Conservation (phyloP, 2,797 vertebrate genomes). For the Spinibarbus caldwelli region DNA sequence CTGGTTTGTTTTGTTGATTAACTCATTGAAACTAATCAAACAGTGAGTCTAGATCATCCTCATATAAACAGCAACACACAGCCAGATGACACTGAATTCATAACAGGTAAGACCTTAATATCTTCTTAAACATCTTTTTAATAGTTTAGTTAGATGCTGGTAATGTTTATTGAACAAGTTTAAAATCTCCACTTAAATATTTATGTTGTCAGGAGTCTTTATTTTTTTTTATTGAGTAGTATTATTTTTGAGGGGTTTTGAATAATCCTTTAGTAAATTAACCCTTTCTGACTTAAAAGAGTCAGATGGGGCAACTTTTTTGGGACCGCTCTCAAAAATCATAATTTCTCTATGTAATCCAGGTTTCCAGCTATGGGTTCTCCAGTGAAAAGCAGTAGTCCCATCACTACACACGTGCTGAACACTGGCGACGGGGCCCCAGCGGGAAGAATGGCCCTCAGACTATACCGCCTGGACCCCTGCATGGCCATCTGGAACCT, state of each 20-base stretch:
- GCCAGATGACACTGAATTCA: background rate
- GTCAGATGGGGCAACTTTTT: background rate
- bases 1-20: slow-evolving; percentile 41
- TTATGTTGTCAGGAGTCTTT: background rate
- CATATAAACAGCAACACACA: background rate
- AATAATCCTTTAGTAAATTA: background rate
- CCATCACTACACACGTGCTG: slow-evolving; percentile 75
- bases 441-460: slow-evolving; percentile 70
- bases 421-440: slow-evolving; percentile 75
- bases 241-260: background rate
- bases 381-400: slow-evolving; percentile 54
- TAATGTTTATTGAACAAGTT: background rate
- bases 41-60: background rate
- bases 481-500: slow-evolving; percentile 73
- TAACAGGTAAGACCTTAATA: background rate
- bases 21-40: slow-evolving; percentile 34
- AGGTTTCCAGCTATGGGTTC: slow-evolving; percentile 62
- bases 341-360: too few species aligned
- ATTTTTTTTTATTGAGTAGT: background rate
- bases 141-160: background rate
- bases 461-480: slow-evolving; percentile 75
- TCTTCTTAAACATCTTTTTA: too few species aligned
- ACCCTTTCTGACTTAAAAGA: background rate
- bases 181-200: too few species aligned
- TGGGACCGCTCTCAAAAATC: too few species aligned